These are phyloP conservation scores for Baccha elongata DNA, from an alignment of 2,888 invertebrate genomes.

Conservation along the genomic window DNA sequence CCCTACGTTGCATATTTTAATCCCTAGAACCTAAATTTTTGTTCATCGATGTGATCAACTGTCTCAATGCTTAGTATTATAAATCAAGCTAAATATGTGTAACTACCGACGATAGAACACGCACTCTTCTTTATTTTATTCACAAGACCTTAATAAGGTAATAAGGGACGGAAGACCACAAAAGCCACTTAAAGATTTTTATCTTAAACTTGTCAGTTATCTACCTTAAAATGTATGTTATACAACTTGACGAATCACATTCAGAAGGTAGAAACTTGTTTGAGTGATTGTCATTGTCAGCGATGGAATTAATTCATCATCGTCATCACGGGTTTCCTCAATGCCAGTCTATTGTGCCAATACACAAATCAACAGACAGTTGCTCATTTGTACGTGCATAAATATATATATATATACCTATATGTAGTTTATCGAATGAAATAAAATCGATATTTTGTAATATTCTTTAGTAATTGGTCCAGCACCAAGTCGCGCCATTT, in stretches of 20 bases:
- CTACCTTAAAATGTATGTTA: background rate
- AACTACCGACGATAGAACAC: no score
- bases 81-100: no score
- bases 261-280: slow-evolving; percentile 31
- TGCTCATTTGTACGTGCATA: background rate
- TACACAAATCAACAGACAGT: slow-evolving; percentile 8
- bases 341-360: no score
- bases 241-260: slow-evolving; percentile 32
- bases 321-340: slow-evolving; percentile 22
- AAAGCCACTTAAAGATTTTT: no score
- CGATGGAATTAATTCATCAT: slow-evolving; percentile 52
- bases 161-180: no score
- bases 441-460: slow-evolving; percentile 58
- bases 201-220: no score
- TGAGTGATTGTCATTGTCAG: slow-evolving; percentile 48
- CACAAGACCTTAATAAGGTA: no score
- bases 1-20: no score
- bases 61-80: no score
- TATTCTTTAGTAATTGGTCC: slow-evolving; percentile 45
- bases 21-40: no score
- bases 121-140: no score
- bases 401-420: background rate
- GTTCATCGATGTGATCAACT: no score
- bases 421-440: background rate
- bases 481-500: background rate